Evolutionary conservation across 1,140 invertebrate species (phyloP).

Genomic region (Dreissena polymorpha): DNA sequence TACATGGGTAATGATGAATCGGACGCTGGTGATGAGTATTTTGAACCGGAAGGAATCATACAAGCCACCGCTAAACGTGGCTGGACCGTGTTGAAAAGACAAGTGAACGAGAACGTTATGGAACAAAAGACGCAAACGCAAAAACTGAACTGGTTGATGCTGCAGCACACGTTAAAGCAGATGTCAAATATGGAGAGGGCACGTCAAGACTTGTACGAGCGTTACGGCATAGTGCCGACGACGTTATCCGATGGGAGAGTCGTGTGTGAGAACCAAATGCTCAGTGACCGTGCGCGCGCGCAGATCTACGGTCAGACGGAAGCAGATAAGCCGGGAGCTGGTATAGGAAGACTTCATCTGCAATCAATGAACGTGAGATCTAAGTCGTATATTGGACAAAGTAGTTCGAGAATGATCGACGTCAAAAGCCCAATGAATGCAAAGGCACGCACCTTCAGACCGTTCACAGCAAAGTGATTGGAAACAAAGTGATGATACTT

Average conservation of each 20-base stretch:
- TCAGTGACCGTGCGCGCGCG: constrained; percentile 58
- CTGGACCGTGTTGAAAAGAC: constrained; percentile 57
- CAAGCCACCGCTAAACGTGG: constrained; percentile 56
- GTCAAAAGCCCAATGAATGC: too few species aligned
- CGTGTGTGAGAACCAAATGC: constrained; percentile 62
- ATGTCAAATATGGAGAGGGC: constrained; percentile 56
- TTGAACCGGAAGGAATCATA: constrained; percentile 9
- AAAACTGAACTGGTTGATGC: constrained; percentile 55
- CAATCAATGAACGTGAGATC: too few species aligned
- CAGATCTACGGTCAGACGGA: not conserved
- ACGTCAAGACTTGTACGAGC: constrained; percentile 61
- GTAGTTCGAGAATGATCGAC: too few species aligned
- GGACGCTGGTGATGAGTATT: not conserved
- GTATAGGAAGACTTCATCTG: too few species aligned
- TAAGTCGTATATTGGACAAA: too few species aligned
- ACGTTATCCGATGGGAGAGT: constrained; percentile 51
- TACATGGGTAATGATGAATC: not conserved
- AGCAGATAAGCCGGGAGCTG: not conserved
- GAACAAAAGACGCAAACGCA: constrained; percentile 46
- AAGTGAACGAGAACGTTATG: constrained; percentile 54
- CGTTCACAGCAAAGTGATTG: too few species aligned
- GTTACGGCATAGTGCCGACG: constrained; percentile 63
- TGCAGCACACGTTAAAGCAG: constrained; percentile 55
- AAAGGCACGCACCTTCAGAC: too few species aligned
- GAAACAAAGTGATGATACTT: too few species aligned